A percentile compares a stretch with the other conserved stretches of the same genome.
These are phyloP conservation scores for Lagorchestes hirsutus DNA, from an alignment of 2,797 vertebrate species.

Conservation along the genomic window DNA sequence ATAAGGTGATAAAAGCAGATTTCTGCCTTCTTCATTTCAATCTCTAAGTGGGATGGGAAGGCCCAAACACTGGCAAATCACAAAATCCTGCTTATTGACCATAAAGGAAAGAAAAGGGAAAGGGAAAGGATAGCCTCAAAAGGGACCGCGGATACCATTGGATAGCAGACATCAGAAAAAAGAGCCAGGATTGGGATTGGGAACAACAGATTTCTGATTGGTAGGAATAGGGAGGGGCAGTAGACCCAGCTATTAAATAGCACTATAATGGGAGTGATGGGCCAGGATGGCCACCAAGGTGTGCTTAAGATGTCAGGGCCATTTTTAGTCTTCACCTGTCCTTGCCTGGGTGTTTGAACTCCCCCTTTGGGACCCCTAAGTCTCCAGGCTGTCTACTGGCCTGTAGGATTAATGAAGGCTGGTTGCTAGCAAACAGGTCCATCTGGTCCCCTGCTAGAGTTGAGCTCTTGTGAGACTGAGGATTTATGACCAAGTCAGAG, in stretches of 20 bases:
- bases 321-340: slow-evolving; percentile 2
- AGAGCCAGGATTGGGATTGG: background rate
- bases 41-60: background rate
- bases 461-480: background rate
- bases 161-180: background rate
- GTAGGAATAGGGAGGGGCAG: background rate
- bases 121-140: background rate
- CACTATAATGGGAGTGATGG: background rate
- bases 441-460: background rate
- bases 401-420: background rate
- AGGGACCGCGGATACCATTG: background rate
- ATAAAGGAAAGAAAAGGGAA: background rate
- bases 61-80: background rate
- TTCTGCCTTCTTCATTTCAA: background rate
- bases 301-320: background rate
- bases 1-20: background rate
- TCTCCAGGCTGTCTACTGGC: background rate
- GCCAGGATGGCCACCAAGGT: background rate
- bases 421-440: background rate
- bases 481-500: background rate
- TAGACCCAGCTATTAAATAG: background rate
- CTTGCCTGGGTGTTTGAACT: background rate
- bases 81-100: background rate
- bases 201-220: background rate
- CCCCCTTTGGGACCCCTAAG: background rate